Evolutionary conservation across 1,140 invertebrate genomes (phyloP), one percentile per base, ranked within the genome.

Genomic region (Radopholus similis): DNA sequence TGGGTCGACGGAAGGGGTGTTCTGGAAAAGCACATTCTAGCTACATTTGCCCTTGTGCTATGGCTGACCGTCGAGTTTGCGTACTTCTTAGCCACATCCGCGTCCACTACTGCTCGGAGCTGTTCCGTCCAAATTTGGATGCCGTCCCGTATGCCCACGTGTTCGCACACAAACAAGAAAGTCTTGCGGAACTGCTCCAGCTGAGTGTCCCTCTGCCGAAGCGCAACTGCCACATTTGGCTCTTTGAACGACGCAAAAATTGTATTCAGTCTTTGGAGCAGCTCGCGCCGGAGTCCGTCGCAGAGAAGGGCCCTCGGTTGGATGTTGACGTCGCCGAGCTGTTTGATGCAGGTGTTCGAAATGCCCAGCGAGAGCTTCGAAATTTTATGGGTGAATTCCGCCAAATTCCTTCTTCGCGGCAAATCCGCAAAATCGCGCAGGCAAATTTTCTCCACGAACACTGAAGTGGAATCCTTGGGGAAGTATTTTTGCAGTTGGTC

Each of bases 141-240:
- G 35, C 34, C 40, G 23, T 70, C 37, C 9, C 42, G 35, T n/a
- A 75, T 63, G 8, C 73, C 75, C 21, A 78, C 54, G 42, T 75
- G 75, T 26, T 77, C 75, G 55, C 73, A 75, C 28, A 75, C 73
- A 51, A 75, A 77, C 23, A 75, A 54, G 57, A 75, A 75, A 8
- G 73, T 59, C 47, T 73, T 35, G 15, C 73, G 64, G 35, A 75
- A 77, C 38, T 51, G 62, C 2, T 57, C 15, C 8, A 75, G 51
- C 21, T 74, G 30, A 8, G 44, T 4, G 9, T 35, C 21, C 18
- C 77, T 55, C 2, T 32, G 18, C 15, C 30, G 18, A 15, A 78
- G 55, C 1, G 59, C 49, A 30, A 37, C 21, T 23, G 77, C 30
- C 32, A 72, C 23, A 62, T 68, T 77, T n/a, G 32, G 32, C 9